Evolutionary conservation across 2,888 invertebrate genomes (phyloP), one percentile per base, ranked within the genome.

Genomic region (Tineola bisselliella): DNA sequence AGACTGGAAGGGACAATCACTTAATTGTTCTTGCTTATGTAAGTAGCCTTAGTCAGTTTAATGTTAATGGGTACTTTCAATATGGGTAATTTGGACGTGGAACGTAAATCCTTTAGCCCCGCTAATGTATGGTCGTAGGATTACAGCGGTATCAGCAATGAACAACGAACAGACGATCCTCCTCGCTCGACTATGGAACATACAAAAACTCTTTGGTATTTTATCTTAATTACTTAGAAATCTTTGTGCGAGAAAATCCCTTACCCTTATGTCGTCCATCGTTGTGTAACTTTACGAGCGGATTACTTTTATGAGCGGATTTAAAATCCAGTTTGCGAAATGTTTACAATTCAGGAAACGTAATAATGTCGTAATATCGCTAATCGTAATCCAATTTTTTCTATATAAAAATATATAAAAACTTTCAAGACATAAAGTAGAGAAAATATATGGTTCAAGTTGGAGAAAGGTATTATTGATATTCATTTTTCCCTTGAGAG

Each of bases 191-290:
- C 19, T 56, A 56, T 56, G 79, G 78, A 77, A 78, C 77, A 78
- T 75, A 79, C 78, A 82, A 83, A 80, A 86, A 82, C 75, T 79
- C 76, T 38, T 73, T 74, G 77, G 78, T 75, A 76, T 87, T 87
- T 86, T 84, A 84, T 87, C 84, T 84, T 87, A 87, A 87, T 87
- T 86, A 87, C 82, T 82, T 81, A 71, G 78, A 77, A 84, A 84
- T 87, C 86, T 84, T 86, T 81, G 81, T 77, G 74, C 67, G 81
- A 79, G 77, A 74, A 79, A 84, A 86, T 83, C 84, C 84, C 74
- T 31, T 78, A 80, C 84, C 84, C 86, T 84, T 81, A 79, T 79
- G 83, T 78, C 84, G 84, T 84, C 84, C 84, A 84, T 84, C 84
- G 82, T 81, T 78, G 83, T 78, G 81, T 79, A 80, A 83, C 79